Evolutionary conservation across 2,113 vertebrate genomes (phyloP), one percentile per base, ranked within the genome.

Genomic region (Turnix velox): DNA sequence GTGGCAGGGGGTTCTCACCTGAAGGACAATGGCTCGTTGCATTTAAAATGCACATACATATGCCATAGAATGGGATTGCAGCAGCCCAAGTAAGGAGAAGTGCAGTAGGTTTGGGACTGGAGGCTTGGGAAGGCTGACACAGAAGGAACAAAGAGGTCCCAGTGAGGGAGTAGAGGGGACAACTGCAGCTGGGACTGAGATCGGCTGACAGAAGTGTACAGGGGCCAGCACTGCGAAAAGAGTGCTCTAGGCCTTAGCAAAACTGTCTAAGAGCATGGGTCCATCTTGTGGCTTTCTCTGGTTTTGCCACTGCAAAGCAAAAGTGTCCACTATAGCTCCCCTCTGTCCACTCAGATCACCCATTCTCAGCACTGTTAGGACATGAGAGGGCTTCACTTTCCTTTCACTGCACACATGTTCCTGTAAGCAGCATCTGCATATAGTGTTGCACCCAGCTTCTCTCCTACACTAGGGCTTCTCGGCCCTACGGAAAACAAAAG

Each of bases 301-400:
- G 27, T 87, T 68, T 52, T 88, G 83, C 63, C 61, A 49, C 74
- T 84, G 42, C 68, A 87, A 67, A 65, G 55, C 54, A 40, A 72
- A 91, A 12, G 40, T 49, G 42, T 82, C 69, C 52, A 46, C 58
- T 87, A 40, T 18, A 1, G 2, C 45, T 52, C 25, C 42, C 65
- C 23, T 54, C 24, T 45, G 49, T 42, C 40, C 62, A 23, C 18
- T 45, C 69, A 35, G 37, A 68, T 68, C 93, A 96, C 68, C 88
- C 39, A 1, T 74, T 95, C 78, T 92, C 85, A 94, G 91, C 88
- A 84, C 55, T 3, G 10, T 85, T 12, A 73, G 79, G 93, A 93
- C 12, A 4, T 20, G 77, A 96, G 91, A 71, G 93, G 7, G 84
- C 54, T 84, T 77, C 5, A 1, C 3, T 16, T 25, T 46, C 68